phyloP scores from a whole-genome alignment of 2,888 invertebrate species.

The Lepidocyrtinus sp. region DNA sequence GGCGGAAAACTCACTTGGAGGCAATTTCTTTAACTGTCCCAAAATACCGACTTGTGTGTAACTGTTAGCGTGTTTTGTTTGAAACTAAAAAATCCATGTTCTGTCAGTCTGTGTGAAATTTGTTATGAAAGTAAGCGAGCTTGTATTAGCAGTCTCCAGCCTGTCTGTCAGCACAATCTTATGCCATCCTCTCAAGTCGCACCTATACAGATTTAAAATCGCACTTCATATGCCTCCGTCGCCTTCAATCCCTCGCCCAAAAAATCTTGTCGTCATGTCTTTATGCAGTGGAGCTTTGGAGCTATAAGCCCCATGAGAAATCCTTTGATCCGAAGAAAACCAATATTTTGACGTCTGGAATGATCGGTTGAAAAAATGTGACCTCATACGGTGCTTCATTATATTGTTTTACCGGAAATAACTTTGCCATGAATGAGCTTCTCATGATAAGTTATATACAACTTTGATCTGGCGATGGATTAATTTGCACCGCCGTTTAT shows the following conservation, averaged over 20 bases:
- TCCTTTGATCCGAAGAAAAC: neutral
- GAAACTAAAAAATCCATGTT: no score
- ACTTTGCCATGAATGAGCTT: neutral
- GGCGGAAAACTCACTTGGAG: conserved; percentile 23
- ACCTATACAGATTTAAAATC: conserved; percentile 35
- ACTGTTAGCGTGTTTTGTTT: no score
- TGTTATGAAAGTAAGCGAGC: no score
- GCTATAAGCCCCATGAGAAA: no score
- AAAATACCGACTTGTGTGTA: no score
- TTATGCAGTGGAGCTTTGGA: neutral
- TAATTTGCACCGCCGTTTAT: conserved; percentile 23
- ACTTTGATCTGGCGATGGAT: conserved; percentile 26
- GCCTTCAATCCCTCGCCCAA: neutral
- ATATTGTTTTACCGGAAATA: no score
- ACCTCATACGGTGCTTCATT: conserved; percentile 17
- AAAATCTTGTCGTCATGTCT: neutral
- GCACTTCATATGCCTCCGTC: neutral
- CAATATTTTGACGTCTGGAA: conserved; percentile 41
- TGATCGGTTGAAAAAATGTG: conserved; percentile 26
- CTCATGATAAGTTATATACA: neutral
- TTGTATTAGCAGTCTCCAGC: conserved; percentile 37
- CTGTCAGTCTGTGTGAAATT: no score
- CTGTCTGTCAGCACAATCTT: conserved; percentile 38
- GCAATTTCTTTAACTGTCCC: conserved; percentile 4
- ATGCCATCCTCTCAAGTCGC: conserved; percentile 21